Conservation (phyloP, 2,113 vertebrate genomes). For the Octodon degus region DNA sequence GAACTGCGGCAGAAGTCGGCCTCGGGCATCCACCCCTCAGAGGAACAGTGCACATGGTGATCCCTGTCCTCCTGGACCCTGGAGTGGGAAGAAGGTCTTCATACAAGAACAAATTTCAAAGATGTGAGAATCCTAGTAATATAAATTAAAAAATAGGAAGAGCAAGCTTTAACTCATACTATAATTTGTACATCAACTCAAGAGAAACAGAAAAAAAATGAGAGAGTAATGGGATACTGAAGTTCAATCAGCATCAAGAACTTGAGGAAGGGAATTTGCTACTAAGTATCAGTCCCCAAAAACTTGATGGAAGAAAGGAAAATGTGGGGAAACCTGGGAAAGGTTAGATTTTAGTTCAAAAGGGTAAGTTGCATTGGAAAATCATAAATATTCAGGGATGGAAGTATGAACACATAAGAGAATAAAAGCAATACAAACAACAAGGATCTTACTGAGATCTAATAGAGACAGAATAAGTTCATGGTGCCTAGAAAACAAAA, state of each 20-base stretch:
- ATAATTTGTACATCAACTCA: background rate
- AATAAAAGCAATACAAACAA: background rate
- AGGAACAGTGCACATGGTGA: accelerated
- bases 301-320: background rate
- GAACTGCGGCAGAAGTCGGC: background rate
- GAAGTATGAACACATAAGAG: background rate
- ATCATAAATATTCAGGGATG: background rate
- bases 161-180: background rate
- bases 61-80: background rate
- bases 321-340: background rate
- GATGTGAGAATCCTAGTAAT: background rate
- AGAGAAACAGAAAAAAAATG: background rate
- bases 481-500: background rate
- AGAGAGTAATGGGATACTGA: background rate
- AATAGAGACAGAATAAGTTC: background rate
- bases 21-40: background rate
- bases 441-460: background rate
- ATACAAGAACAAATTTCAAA: background rate
- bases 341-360: background rate
- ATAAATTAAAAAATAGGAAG: background rate
- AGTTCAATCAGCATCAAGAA: background rate
- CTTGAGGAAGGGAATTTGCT: background rate
- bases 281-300: slow-evolving; percentile 1
- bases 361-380: background rate
- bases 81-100: background rate